phyloP scores from a whole-genome alignment of 2,797 vertebrate genomes.

The Cossypha caffra region DNA sequence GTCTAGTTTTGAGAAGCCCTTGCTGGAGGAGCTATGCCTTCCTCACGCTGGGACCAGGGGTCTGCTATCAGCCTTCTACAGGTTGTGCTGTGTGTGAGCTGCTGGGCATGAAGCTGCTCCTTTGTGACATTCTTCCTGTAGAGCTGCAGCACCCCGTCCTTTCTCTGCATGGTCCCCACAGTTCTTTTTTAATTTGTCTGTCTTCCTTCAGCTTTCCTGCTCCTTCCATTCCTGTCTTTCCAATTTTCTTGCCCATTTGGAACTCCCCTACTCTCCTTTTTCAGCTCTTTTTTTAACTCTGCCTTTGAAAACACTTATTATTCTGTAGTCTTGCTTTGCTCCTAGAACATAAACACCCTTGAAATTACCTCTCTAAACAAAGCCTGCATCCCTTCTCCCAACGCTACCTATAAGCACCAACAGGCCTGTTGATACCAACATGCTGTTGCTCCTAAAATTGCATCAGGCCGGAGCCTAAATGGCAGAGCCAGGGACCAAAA shows the following conservation, averaged over 20 bases:
- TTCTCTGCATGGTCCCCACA: not conserved
- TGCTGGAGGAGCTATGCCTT: not conserved
- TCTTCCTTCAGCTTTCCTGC: not conserved
- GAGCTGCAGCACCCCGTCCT: not conserved
- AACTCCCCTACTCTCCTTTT: not conserved
- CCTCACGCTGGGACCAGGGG: not conserved
- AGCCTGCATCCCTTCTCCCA: not conserved
- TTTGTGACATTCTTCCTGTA: rapidly evolving
- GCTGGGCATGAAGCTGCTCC: not conserved
- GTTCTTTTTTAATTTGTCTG: not conserved
- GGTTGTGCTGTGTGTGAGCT: not conserved
- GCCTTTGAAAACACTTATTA: not conserved
- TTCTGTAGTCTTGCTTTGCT: not conserved
- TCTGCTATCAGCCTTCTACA: not conserved
- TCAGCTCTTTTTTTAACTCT: not conserved
- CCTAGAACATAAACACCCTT: not conserved
- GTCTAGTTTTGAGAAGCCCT: not conserved
- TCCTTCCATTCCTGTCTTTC: not conserved
- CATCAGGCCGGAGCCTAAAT: not conserved
- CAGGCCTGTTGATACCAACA: not conserved
- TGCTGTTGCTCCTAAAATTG: not conserved
- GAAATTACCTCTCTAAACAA: not conserved
- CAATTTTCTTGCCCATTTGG: not conserved
- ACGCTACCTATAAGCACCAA: not conserved
- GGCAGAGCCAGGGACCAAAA: not conserved